Percentiles rank a stretch among this genome's conserved stretches.
These are phyloP conservation scores for Xiphorhynchus erythropygius DNA, from an alignment of 2,797 vertebrate species.

Conservation along the genomic window DNA sequence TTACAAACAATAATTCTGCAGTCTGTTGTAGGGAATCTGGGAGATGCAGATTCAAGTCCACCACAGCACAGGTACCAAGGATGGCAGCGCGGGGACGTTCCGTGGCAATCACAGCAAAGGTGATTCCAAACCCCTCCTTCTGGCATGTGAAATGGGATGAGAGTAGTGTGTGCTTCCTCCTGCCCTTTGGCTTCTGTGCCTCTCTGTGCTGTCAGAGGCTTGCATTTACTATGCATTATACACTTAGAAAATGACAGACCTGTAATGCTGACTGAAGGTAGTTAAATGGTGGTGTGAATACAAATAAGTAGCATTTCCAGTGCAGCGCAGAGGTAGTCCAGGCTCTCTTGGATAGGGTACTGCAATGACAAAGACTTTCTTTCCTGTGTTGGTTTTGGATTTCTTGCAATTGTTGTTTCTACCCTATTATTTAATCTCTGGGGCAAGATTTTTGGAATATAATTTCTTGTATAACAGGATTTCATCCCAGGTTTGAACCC, in stretches of 20 bases:
- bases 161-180: background rate
- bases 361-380: background rate
- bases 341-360: background rate
- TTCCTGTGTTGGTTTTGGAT: background rate
- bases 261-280: background rate
- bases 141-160: accelerated
- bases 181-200: background rate
- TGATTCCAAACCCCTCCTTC: background rate
- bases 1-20: background rate
- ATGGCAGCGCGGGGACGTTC: background rate
- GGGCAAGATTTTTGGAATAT: background rate
- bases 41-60: background rate
- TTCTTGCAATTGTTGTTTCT: background rate
- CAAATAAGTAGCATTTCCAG: background rate
- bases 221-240: background rate
- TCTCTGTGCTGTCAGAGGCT: background rate
- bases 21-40: background rate
- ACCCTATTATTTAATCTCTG: background rate
- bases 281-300: background rate
- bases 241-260: background rate
- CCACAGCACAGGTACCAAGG: accelerated
- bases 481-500: background rate
- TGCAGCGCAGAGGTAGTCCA: background rate
- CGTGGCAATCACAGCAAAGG: accelerated
- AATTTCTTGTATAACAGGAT: background rate